Percentiles rank a stretch among this genome's conserved stretches.
Evolutionary conservation across 2,113 vertebrate species (phyloP).

Genomic region (Gymnocephalus cernua): DNA sequence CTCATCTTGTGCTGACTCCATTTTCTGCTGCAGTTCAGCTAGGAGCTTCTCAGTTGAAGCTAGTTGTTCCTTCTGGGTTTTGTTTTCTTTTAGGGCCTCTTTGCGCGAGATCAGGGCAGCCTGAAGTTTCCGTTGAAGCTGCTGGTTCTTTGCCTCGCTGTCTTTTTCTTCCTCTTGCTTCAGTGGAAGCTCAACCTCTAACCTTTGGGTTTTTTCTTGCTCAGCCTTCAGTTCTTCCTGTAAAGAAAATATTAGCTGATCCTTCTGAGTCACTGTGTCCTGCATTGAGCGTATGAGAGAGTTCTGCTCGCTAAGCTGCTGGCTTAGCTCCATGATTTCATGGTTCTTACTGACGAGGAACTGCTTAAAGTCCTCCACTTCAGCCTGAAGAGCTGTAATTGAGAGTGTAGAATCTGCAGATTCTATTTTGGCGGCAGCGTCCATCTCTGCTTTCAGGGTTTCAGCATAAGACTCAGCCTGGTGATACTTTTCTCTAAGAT

Average conservation of each 20-base stretch:
- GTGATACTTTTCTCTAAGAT: slow-evolving; percentile 79
- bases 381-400: slow-evolving; percentile 78
- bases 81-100: slow-evolving; percentile 92
- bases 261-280: slow-evolving; percentile 87
- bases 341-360: slow-evolving; percentile 84
- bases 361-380: slow-evolving; percentile 85
- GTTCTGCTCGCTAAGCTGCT: slow-evolving; percentile 87
- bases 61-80: slow-evolving; percentile 88
- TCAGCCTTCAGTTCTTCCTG: slow-evolving; percentile 83
- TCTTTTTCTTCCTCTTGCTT: slow-evolving; percentile 83
- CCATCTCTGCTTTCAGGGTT: slow-evolving; percentile 84
- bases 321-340: slow-evolving; percentile 84
- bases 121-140: slow-evolving; percentile 95
- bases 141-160: slow-evolving; percentile 84
- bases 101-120: slow-evolving; percentile 97
- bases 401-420: slow-evolving; percentile 67
- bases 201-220: slow-evolving; percentile 83
- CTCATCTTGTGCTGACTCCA: slow-evolving; percentile 82
- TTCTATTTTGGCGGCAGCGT: slow-evolving; percentile 81
- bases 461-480: slow-evolving; percentile 83
- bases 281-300: slow-evolving; percentile 81
- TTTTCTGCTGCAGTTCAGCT: slow-evolving; percentile 80
- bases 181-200: slow-evolving; percentile 86
- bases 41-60: slow-evolving; percentile 73
- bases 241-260: slow-evolving; percentile 84